Evolutionary conservation across 2,888 invertebrate genomes (phyloP).

Genomic region (Dusona sp.): DNA sequence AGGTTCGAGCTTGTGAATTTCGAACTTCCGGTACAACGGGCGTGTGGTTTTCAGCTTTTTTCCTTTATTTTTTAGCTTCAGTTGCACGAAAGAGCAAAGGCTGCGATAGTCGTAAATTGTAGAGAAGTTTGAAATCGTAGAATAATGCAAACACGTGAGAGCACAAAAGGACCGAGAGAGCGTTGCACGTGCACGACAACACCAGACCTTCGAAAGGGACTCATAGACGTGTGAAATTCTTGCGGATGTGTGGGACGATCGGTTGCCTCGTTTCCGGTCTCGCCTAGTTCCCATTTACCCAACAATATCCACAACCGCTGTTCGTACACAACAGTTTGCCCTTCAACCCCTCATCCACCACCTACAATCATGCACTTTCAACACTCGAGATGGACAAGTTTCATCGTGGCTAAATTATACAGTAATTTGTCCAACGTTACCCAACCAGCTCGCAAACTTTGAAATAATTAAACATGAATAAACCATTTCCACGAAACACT

Average conservation of each 20-base stretch:
- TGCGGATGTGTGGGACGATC: constrained; percentile 2
- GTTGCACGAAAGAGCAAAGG: constrained; percentile 39
- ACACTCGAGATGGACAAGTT: constrained; percentile 38
- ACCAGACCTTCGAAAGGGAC: constrained; percentile 5
- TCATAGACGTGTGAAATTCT: constrained; percentile 58
- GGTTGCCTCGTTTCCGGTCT: constrained; percentile 15
- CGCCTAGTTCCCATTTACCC: constrained; percentile 33
- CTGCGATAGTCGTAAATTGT: constrained; percentile 29
- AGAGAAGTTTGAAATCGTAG: not conserved
- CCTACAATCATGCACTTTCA: not conserved
- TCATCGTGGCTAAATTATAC: constrained; percentile 57
- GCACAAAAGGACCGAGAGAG: constrained; percentile 36
- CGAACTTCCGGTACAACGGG: constrained; percentile 28
- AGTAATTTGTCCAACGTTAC: constrained; percentile 53
- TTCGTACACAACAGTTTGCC: not conserved
- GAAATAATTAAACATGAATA: constrained; percentile 36
- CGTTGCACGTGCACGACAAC: constrained; percentile 49
- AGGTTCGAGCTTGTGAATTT: constrained; percentile 25
- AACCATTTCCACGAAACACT: not conserved
- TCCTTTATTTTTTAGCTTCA: not conserved
- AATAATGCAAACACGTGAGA: not conserved
- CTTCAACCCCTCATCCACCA: not conserved
- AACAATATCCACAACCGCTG: constrained; percentile 48
- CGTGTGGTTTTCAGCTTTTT: not conserved
- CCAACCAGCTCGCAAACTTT: constrained; percentile 27